Evolutionary conservation across 2,113 vertebrate genomes (phyloP).

Genomic region (Alethe diademata): DNA sequence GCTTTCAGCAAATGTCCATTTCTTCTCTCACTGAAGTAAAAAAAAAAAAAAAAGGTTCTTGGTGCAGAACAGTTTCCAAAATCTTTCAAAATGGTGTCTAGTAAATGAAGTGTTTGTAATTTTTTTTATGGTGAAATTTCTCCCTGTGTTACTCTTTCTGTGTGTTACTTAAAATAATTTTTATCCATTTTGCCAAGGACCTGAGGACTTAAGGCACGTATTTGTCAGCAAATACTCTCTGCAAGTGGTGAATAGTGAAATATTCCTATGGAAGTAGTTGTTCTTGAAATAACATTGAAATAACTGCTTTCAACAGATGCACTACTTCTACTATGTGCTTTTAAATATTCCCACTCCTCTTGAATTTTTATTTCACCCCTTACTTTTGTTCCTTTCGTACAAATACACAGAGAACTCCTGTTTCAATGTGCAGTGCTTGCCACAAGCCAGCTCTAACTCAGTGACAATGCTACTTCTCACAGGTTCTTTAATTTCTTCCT

Average conservation of each 20-base stretch:
- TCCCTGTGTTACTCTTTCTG: too few relatives aligned
- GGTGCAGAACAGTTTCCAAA: neutral
- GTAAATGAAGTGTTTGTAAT: neutral
- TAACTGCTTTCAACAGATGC: neutral
- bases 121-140: neutral
- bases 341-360: neutral
- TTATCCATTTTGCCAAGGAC: neutral
- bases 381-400: neutral
- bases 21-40: neutral
- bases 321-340: neutral
- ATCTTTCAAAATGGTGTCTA: neutral
- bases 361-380: neutral
- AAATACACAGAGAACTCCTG: neutral
- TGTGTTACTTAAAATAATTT: neutral
- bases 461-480: neutral
- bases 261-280: neutral
- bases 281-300: neutral
- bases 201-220: neutral
- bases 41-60: neutral
- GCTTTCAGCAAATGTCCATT: neutral
- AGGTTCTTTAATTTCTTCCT: neutral
- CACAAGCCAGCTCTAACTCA: neutral
- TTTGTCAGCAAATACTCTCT: neutral
- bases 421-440: neutral
- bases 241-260: neutral